Conservation (phyloP, 2,113 vertebrate species). For the Leucoraja erinaceus region DNA sequence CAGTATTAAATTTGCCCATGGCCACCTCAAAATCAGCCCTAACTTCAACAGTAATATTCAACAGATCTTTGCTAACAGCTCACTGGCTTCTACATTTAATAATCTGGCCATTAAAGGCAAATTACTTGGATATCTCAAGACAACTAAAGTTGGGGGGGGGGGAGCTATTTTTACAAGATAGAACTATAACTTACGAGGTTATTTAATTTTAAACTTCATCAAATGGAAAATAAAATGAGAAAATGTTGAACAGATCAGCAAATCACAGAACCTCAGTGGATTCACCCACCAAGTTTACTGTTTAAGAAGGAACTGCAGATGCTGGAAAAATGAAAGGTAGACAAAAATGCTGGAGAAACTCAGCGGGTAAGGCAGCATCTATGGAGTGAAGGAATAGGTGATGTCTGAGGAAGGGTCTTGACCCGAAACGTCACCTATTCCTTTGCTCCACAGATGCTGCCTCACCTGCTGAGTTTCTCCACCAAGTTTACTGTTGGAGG, state of each 20-base stretch:
- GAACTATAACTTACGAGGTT: neutral
- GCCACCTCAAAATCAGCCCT: neutral
- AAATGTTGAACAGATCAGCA: neutral
- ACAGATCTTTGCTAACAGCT: neutral
- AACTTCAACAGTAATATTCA: constrained; percentile 28
- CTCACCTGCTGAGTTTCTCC: no score
- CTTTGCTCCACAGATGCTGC: no score
- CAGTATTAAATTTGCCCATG: neutral
- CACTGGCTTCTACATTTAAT: neutral
- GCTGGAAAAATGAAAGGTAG: no score
- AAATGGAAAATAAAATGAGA: neutral
- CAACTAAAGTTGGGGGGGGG: neutral
- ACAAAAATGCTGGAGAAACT: no score
- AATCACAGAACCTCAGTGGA: neutral
- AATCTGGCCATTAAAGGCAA: constrained; percentile 15
- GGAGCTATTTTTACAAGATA: neutral
- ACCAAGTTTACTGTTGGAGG: neutral
- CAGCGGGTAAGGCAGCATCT: no score
- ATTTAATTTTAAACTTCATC: neutral
- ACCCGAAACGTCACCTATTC: no score
- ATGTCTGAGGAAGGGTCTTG: no score
- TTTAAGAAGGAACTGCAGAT: no score
- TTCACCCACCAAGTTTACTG: neutral
- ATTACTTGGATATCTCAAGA: neutral
- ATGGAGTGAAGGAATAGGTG: no score